phyloP scores from a whole-genome alignment of 2,113 vertebrate species.

The Formicarius rufipectus region DNA sequence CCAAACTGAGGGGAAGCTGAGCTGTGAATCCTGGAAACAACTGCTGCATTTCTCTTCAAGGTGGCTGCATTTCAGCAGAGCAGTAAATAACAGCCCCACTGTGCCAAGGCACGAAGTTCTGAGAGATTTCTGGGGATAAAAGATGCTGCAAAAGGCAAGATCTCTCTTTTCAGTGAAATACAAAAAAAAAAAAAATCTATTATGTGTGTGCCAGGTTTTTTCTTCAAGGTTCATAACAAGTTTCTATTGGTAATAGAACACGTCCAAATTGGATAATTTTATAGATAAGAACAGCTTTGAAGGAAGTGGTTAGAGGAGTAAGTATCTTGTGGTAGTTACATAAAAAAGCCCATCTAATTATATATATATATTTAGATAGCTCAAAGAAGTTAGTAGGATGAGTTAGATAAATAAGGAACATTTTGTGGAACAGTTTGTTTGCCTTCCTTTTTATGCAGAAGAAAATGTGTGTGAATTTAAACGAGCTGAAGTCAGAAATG shows the following conservation, averaged over 20 bases:
- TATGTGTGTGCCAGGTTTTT: background rate
- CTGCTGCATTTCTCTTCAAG: conserved; percentile 30
- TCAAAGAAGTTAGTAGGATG: conserved; percentile 26
- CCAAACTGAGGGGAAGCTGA: background rate
- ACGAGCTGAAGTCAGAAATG: background rate
- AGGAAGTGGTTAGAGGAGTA: background rate
- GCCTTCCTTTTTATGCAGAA: background rate
- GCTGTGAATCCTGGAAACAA: background rate
- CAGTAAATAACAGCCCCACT: conserved; percentile 12
- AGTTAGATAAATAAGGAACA: conserved; percentile 43
- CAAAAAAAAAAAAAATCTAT: background rate
- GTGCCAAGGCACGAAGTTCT: background rate
- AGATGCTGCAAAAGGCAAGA: background rate
- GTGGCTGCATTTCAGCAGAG: conserved; percentile 11
- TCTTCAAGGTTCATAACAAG: background rate
- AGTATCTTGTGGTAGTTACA: conserved; percentile 35
- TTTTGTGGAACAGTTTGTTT: conserved; percentile 42
- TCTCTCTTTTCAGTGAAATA: background rate
- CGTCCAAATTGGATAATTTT: conserved; percentile 11
- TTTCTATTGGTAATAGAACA: background rate
- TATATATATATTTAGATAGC: conserved; percentile 33
- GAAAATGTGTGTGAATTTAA: background rate
- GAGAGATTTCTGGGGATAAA: background rate
- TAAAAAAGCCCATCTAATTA: conserved; percentile 56
- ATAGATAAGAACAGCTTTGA: conserved; percentile 22